Evolutionary conservation across 92 coral and sea anemone genomes (phyloP).

Genomic region (Micromussa lordhowensis): DNA sequence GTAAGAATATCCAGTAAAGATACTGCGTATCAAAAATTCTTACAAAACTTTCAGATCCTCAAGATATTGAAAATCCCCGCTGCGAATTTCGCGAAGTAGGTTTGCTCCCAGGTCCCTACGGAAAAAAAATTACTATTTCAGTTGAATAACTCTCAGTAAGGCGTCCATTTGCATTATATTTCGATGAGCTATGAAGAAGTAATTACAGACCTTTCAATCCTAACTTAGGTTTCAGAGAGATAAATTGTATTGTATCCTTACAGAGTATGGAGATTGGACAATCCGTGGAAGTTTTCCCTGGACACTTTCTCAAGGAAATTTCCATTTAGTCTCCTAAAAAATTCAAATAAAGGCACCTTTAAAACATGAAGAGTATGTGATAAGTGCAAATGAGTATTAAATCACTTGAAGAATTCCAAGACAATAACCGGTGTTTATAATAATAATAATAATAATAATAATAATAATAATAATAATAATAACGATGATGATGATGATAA

Average conservation of each 20-base stretch:
- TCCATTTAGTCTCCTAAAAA: constrained; percentile 21
- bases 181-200: no score
- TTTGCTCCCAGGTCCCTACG: constrained; percentile 54
- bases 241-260: neutral
- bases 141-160: neutral
- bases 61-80: constrained; percentile 30
- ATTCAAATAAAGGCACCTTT: neutral
- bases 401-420: no score
- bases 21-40: constrained; percentile 2
- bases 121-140: neutral
- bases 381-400: neutral
- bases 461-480: no score
- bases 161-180: no score
- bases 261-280: constrained; percentile 16
- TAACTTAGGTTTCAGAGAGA: neutral
- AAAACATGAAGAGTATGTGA: neutral
- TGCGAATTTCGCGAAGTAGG: constrained; percentile 19
- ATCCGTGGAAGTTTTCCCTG: constrained; percentile 17
- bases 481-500: no score
- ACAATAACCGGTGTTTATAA: no score
- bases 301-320: constrained; percentile 17
- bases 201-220: neutral
- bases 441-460: no score
- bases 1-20: neutral
- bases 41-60: constrained; percentile 57